Conservation (phyloP, 2,888 invertebrate genomes). For the Epinotia brunnichana region DNA sequence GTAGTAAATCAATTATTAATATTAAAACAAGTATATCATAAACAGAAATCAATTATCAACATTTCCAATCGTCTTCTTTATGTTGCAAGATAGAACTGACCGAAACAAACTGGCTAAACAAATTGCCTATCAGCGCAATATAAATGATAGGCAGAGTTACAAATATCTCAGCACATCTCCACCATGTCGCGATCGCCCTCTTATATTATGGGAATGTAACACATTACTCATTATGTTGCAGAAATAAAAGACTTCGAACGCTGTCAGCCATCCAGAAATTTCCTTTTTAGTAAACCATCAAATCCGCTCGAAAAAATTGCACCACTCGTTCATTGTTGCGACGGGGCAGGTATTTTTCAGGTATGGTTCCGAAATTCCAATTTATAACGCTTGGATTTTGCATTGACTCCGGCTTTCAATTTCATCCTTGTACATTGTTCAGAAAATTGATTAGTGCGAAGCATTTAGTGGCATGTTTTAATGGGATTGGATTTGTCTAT, state of each 20-base stretch:
- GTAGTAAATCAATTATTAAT: neutral
- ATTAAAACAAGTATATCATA: too few relatives aligned
- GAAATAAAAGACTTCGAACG: neutral
- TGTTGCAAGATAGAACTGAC: too few relatives aligned
- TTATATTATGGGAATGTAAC: too few relatives aligned
- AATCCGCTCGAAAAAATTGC: constrained; percentile 19
- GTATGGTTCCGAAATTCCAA: constrained; percentile 13
- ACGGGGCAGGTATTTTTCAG: constrained; percentile 13
- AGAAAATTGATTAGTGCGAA: constrained; percentile 8
- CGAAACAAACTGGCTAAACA: too few relatives aligned
- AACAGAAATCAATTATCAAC: neutral
- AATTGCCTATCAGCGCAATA: too few relatives aligned
- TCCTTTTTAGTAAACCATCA: neutral
- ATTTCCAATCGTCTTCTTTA: neutral
- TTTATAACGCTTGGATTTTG: constrained; percentile 22
- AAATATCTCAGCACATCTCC: too few relatives aligned
- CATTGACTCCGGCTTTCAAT: constrained; percentile 18
- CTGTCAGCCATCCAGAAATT: neutral
- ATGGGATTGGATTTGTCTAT: neutral
- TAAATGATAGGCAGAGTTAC: too few relatives aligned
- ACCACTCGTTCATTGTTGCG: constrained; percentile 1
- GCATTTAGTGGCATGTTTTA: neutral
- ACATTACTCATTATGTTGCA: neutral
- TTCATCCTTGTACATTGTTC: constrained; percentile 14
- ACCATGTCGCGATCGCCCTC: too few relatives aligned